Base-by-base conservation (phyloP, 2,797 vertebrate species). In the Pipistrellus nathusii region DNA sequence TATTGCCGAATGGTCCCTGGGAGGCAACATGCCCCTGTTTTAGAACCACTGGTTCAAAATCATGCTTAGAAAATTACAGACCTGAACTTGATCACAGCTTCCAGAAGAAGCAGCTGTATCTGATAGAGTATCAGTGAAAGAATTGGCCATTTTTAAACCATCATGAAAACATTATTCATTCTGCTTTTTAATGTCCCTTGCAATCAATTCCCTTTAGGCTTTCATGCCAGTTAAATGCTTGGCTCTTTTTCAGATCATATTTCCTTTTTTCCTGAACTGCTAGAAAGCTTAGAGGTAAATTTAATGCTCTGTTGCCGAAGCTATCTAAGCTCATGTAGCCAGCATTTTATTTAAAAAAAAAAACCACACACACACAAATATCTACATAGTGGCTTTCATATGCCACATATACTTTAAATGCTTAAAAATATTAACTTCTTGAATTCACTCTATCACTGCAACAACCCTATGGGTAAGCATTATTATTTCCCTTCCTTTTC, bases 141-240 rank as follows among this genome's bases (percentile, higher is more conserved):
- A 90, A 27, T 32, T 44, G 7, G 12, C 23, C 84, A 66, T 13
- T 14, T 59, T 81, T 59, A 85, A 76, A 27, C 3, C 9, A 69
- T 32, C 80, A 62, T 93, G 88, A 66, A 87, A 78, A 73, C 5
- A 83, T 89, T 41, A 69, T 35, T 81, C 80, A 48, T 90, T 71
- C 17, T 59, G 32, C 10, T 85, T 90, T 87, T 71, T 77, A 69
- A 84, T 72, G 41, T 68, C 68, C 53, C 35, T 55, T 66, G 73
- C 13, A 11, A 53, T 77, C 46, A 77, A 73, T 62, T 88, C 41
- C 32, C 15, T 85, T n/a, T 44, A 64, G 38, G 14, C 18, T 92
- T 84, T 77, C 11, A 14, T 62, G 41, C 68, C 55, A 57, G 8
- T 17, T 51, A 85, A 78, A 85, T 76, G 72, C 46, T 62, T 82